These are phyloP conservation scores for Drosophila tropicalis DNA, from an alignment of 1,140 invertebrate genomes.

Conservation along the genomic window DNA sequence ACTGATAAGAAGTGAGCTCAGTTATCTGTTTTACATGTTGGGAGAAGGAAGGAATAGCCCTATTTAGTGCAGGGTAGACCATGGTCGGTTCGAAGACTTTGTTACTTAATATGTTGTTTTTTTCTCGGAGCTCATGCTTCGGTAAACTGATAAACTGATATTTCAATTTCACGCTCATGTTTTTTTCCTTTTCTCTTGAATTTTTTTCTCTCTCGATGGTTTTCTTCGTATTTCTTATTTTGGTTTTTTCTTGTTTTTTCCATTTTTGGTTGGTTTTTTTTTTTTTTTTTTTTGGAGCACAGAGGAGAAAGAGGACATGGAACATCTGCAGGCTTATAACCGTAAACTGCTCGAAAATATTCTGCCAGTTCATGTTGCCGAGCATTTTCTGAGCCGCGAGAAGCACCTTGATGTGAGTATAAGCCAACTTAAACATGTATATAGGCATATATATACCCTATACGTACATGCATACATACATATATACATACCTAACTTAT, in stretches of 20 bases:
- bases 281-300: slow-evolving; percentile 29
- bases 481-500: not conserved
- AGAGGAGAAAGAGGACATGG: slow-evolving; percentile 98
- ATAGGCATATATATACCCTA: slow-evolving; percentile 12
- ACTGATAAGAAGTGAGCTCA: no score
- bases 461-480: not conserved
- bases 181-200: slow-evolving; percentile 31
- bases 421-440: slow-evolving; percentile 17
- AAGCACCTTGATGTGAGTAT: slow-evolving; percentile 91
- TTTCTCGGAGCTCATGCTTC: slow-evolving; percentile 42
- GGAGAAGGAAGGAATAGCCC: no score
- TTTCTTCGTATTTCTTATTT: slow-evolving; percentile 1
- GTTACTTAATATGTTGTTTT: slow-evolving; percentile 14
- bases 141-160: slow-evolving; percentile 77
- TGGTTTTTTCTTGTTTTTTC: slow-evolving; percentile 4
- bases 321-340: slow-evolving; percentile 96
- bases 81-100: no score
- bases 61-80: no score
- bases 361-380: slow-evolving; percentile 95
- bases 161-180: slow-evolving; percentile 75
- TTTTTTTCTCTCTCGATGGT: slow-evolving; percentile 27
- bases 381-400: slow-evolving; percentile 94
- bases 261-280: slow-evolving; percentile 10
- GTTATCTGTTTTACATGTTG: no score
- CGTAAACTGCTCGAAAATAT: slow-evolving; percentile 97